Evolutionary conservation across 1,140 invertebrate genomes (phyloP).

Genomic region (Cardiocondyla obscurior): DNA sequence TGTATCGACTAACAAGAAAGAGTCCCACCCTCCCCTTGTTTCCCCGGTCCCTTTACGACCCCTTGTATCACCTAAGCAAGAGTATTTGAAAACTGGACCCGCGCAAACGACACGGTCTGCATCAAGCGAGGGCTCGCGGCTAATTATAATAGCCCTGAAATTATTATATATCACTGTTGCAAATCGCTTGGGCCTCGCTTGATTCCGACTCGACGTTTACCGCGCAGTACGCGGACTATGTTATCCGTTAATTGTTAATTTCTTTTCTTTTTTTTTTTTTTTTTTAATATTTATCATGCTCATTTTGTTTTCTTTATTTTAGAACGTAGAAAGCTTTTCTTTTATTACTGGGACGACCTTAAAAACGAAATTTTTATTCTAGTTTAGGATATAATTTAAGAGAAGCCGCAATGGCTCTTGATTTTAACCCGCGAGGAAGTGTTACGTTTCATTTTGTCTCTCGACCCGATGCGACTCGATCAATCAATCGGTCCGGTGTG

Average conservation of each 20-base stretch:
- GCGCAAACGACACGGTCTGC: conserved; percentile 37
- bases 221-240: conserved; percentile 68
- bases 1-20: conserved; percentile 72
- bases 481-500: conserved; percentile 26
- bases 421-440: background rate
- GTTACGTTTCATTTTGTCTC: conserved; percentile 40
- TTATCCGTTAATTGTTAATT: conserved; percentile 75
- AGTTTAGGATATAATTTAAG: background rate
- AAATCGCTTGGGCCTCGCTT: conserved; percentile 37
- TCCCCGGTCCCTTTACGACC: conserved; percentile 54
- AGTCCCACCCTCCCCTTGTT: conserved; percentile 68
- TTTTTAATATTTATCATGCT: conserved; percentile 74
- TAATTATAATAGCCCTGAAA: conserved; percentile 54
- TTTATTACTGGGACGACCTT: conserved; percentile 16
- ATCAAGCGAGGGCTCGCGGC: conserved; percentile 57
- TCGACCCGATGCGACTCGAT: conserved; percentile 62
- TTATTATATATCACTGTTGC: conserved; percentile 36
- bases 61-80: conserved; percentile 58
- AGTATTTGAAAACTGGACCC: conserved; percentile 51
- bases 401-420: conserved; percentile 5
- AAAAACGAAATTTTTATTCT: conserved; percentile 29
- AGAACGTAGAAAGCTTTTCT: conserved; percentile 71
- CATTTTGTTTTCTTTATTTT: conserved; percentile 63
- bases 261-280: conserved; percentile 66
- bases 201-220: conserved; percentile 59